These are phyloP conservation scores for Hestina assimilis DNA, from an alignment of 1,140 invertebrate species.

Conservation along the genomic window DNA sequence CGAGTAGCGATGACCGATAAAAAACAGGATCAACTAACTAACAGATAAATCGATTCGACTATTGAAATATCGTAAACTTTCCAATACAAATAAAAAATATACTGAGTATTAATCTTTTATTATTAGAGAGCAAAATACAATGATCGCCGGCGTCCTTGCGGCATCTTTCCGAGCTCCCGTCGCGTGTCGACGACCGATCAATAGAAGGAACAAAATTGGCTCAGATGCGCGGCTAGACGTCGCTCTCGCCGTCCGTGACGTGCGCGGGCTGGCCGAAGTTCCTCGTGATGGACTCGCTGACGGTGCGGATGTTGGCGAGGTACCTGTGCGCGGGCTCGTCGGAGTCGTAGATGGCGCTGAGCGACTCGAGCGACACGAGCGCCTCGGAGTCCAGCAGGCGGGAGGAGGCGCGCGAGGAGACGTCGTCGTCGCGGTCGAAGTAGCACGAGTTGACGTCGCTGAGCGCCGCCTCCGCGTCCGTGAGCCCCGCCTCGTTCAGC, in stretches of 20 bases:
- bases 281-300: constrained; percentile 86
- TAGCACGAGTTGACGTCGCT: constrained; percentile 93
- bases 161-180: too few species aligned
- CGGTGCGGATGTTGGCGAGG: constrained; percentile 86
- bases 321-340: constrained; percentile 88
- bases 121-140: constrained; percentile 48
- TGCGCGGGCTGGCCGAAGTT: constrained; percentile 85
- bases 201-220: too few species aligned
- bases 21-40: background rate
- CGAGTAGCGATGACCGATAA: constrained; percentile 16
- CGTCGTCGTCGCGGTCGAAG: constrained; percentile 87
- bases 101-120: constrained; percentile 54
- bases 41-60: constrained; percentile 3
- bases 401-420: constrained; percentile 88
- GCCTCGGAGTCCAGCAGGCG: constrained; percentile 87
- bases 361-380: constrained; percentile 86
- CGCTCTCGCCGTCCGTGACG: constrained; percentile 82
- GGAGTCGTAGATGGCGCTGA: constrained; percentile 90
- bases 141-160: background rate
- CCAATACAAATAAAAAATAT: background rate
- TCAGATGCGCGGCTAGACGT: constrained; percentile 55
- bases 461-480: constrained; percentile 90
- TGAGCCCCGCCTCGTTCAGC: constrained; percentile 90
- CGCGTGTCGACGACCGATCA: too few species aligned
- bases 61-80: background rate